Base-by-base conservation (phyloP, 1,140 invertebrate species). In the Macrobrachium rosenbergii region DNA sequence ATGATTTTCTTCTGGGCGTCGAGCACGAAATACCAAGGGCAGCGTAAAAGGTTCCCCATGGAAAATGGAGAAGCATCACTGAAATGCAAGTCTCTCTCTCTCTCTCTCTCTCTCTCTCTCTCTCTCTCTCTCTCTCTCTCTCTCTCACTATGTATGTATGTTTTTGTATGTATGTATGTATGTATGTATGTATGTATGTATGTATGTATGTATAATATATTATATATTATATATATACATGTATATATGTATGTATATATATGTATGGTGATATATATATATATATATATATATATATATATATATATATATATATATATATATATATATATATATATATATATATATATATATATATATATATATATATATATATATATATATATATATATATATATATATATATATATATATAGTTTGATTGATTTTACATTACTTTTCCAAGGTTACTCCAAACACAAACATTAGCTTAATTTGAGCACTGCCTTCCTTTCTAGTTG, bases 341-440 rank as follows among this genome's bases (percentile, higher is more conserved):
- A 67, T 67, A 67, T 23, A 17, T 17, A 67, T 67, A 67, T 17
- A 67, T 67, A 67, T 17, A 67, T 67, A 67, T 67, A 67, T 67
- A 67, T 67, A 67, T 67, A 7, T 67, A 63, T 67, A 12, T 67
- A 14, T 67, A 14, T 67, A 67, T 67, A 67, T 63, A 67, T 67
- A 67, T 67, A 67, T 67, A 67, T 67, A 67, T 67, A 67, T 67
- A 67, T 67, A 67, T 67, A 67, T 67, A 67, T 67, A 67, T 63
- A 63, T 37, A 37, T 37, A 37, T 37, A 37, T 37, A 37, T 37
- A 37, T 37, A 37, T 37, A 37, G n/a, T n/a, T n/a, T n/a, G n/a
- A n/a, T n/a, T n/a, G n/a, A n/a, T n/a, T n/a, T n/a, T n/a, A n/a
- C n/a, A n/a, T n/a, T n/a, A n/a, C n/a, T n/a, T n/a, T n/a, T n/a